Conservation (phyloP, 2,888 invertebrate genomes). For the Lymantria monacha region DNA sequence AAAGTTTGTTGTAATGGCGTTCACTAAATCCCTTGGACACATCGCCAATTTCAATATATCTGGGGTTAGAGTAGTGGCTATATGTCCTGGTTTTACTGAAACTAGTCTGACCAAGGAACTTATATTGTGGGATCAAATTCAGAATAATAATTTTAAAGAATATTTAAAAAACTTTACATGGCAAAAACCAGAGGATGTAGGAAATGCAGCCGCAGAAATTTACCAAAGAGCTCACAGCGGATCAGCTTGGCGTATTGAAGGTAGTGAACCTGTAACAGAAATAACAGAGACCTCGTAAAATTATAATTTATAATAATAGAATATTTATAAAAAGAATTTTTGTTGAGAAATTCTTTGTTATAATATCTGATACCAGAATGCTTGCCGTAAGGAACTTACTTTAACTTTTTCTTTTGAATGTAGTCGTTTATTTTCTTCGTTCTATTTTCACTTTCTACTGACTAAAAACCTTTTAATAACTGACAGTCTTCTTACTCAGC, state of each 20-base stretch:
- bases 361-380: too few relatives aligned
- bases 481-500: too few relatives aligned
- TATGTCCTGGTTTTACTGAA: conserved; percentile 80
- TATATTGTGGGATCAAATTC: conserved; percentile 26
- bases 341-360: too few relatives aligned
- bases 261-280: conserved; percentile 49
- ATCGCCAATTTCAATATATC: conserved; percentile 63
- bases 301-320: too few relatives aligned
- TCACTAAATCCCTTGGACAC: conserved; percentile 74
- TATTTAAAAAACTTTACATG: conserved; percentile 30
- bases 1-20: conserved; percentile 80
- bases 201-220: conserved; percentile 49
- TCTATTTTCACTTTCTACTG: too few relatives aligned
- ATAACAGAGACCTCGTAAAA: neutral
- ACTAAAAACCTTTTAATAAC: too few relatives aligned
- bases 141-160: conserved; percentile 22
- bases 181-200: conserved; percentile 54
- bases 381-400: too few relatives aligned
- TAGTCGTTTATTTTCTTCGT: too few relatives aligned
- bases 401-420: too few relatives aligned
- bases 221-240: conserved; percentile 70
- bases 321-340: too few relatives aligned
- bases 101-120: conserved; percentile 43
- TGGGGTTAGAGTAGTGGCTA: conserved; percentile 76
- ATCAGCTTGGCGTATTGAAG: conserved; percentile 79